These are phyloP conservation scores for Ariopsis seemanni DNA, from an alignment of 2,113 vertebrate genomes.

Conservation along the genomic window DNA sequence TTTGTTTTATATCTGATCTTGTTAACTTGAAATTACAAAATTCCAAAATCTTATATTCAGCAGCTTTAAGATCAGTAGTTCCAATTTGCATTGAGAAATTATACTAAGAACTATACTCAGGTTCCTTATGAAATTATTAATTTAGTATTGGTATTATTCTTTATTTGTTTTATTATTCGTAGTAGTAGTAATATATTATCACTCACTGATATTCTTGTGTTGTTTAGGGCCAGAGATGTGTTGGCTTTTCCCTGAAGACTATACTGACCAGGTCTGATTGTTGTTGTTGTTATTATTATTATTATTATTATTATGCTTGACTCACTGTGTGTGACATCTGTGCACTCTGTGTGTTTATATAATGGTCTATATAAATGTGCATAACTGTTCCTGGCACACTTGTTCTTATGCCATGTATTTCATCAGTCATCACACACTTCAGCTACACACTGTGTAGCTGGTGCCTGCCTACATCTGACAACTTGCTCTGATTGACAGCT, in stretches of 20 bases:
- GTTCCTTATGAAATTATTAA: too few relatives aligned
- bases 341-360: not conserved
- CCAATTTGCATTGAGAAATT: too few relatives aligned
- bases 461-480: not conserved
- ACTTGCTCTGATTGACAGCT: not conserved
- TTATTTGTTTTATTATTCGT: not conserved
- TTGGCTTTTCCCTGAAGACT: conserved; percentile 47
- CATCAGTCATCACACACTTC: not conserved
- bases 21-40: too few relatives aligned
- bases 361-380: not conserved
- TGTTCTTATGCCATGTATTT: not conserved
- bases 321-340: not conserved
- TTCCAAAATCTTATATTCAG: too few relatives aligned
- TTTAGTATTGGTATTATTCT: not conserved
- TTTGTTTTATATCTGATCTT: too few relatives aligned
- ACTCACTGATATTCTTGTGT: not conserved
- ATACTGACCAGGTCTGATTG: conserved; percentile 46
- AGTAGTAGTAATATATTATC: not conserved
- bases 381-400: not conserved
- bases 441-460: not conserved
- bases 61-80: too few relatives aligned
- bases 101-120: too few relatives aligned
- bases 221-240: conserved; percentile 44
- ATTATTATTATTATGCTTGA: conserved; percentile 1
- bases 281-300: not conserved